Percentiles rank a stretch among this genome's conserved stretches.
Conservation (phyloP, 2,797 vertebrate genomes). For the Phrynocephalus forsythii region DNA sequence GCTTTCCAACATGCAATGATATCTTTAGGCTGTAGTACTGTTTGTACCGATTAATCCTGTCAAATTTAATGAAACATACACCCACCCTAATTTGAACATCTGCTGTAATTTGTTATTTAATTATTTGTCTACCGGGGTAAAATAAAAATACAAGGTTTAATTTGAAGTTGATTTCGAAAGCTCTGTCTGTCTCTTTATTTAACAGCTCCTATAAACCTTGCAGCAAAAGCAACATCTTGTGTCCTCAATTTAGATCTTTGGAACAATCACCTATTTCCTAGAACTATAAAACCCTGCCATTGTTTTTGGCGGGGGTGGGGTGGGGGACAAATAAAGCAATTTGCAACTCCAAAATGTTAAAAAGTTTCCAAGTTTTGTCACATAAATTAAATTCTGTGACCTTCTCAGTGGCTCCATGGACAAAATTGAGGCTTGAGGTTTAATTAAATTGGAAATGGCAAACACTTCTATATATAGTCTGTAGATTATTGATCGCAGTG, state of each 20-base stretch:
- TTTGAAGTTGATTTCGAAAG: neutral
- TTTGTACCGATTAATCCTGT: neutral
- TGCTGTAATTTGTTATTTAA: neutral
- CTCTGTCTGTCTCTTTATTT: neutral
- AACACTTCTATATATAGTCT: neutral
- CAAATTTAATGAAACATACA: neutral
- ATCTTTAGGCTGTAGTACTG: neutral
- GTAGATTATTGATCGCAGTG: conserved; percentile 15
- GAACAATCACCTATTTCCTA: conserved; percentile 32
- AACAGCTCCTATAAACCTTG: neutral
- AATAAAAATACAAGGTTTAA: neutral
- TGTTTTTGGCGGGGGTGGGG: neutral
- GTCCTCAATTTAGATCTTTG: neutral
- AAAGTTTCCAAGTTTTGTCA: conserved; percentile 23
- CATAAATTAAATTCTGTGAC: conserved; percentile 39
- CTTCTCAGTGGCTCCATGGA: conserved; percentile 32
- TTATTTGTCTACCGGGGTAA: neutral
- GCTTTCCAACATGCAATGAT: neutral
- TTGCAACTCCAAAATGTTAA: conserved; percentile 30
- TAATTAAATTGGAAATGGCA: conserved; percentile 56
- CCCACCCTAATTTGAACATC: neutral
- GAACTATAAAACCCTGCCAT: conserved; percentile 7
- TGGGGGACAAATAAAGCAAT: conserved; percentile 12
- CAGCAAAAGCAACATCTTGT: neutral
- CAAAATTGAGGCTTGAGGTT: neutral